Evolutionary conservation across 1,140 invertebrate species (phyloP), one percentile per base, ranked within the genome.

Genomic region (Limonius californicus): DNA sequence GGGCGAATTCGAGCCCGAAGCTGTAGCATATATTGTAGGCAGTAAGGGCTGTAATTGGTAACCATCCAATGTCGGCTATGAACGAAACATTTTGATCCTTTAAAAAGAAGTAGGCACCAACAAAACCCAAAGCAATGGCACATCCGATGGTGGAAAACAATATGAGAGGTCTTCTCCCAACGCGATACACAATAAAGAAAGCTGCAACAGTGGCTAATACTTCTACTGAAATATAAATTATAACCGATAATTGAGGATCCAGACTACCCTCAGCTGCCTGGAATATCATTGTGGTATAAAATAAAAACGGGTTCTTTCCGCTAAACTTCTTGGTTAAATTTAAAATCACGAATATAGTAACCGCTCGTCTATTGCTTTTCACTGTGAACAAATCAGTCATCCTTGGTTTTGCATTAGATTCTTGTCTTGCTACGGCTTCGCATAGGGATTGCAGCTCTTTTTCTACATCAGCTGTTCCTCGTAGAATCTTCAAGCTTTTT

Each of bases 381-480:
- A 77, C 77, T 0, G 69, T 64, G 54, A 84, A 78, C 0, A 85
- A 64, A 61, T 83, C 78, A 64, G 76, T 74, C 66, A 84, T 74
- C 14, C 68, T 69, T 0, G 70, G 42, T 59, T 71, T 65, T 2
- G 69, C 67, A 1, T 73, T 74, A 54, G 66, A 32, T 64, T 75
- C 72, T 53, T 76, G 73, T 60, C 71, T 50, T 66, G 7, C 57
- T 18, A 67, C 64, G 0, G 71, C 71, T 0, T 65, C 64, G 7
- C 91, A 86, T 35, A 95, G 84, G 27, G 88, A 86, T 12, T 85
- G 78, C 62, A 94, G 79, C 78, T 97, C 94, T 7, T 87, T 84
- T 39, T 87, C 83, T n/a, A 94, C 85, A 71, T 94, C 87, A 0
- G 84, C 81, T 62, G 83, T 86, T 2, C 15, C 7, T 42, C 55